These are phyloP conservation scores for Petrosia ficiformis DNA, from an alignment of 37 sponge, comb jelly and placozoan genomes.

Conservation along the genomic window DNA sequence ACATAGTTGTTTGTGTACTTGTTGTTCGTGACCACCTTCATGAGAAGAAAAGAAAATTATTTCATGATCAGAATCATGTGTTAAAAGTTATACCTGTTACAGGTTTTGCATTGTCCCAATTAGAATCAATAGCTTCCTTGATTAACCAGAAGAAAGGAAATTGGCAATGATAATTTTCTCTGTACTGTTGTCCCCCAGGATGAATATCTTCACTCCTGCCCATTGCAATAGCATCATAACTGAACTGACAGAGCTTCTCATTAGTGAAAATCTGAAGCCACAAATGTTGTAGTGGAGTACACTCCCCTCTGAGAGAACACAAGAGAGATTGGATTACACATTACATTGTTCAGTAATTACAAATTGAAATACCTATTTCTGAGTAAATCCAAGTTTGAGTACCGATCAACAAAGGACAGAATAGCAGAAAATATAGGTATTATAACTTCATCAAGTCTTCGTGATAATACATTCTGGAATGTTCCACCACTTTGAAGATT, in stretches of 20 bases:
- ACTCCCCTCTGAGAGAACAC: no score
- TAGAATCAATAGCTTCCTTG: constrained; percentile 52
- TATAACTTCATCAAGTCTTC: constrained; percentile 63
- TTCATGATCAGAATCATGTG: constrained; percentile 4
- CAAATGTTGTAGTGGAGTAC: no score
- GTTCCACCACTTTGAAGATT: constrained; percentile 67
- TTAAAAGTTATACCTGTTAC: neutral
- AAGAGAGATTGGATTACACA: no score
- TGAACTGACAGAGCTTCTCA: no score
- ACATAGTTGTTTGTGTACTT: constrained; percentile 32
- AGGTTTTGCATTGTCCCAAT: constrained; percentile 34
- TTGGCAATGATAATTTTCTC: constrained; percentile 54
- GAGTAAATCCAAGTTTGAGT: constrained; percentile 55
- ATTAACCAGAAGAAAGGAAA: constrained; percentile 89
- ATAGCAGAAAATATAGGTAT: constrained; percentile 55
- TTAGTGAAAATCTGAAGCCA: no score
- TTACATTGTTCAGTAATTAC: no score
- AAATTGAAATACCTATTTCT: no score
- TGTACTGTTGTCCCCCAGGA: no score
- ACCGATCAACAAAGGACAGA: constrained; percentile 50
- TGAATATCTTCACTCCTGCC: no score
- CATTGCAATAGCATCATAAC: no score
- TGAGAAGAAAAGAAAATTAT: constrained; percentile 9
- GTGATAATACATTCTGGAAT: constrained; percentile 37
- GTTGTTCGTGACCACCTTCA: constrained; percentile 4